A percentile compares a stretch with the other conserved stretches of the same genome.
phyloP scores from a whole-genome alignment of 2,113 vertebrate genomes.

The Athene noctua region DNA sequence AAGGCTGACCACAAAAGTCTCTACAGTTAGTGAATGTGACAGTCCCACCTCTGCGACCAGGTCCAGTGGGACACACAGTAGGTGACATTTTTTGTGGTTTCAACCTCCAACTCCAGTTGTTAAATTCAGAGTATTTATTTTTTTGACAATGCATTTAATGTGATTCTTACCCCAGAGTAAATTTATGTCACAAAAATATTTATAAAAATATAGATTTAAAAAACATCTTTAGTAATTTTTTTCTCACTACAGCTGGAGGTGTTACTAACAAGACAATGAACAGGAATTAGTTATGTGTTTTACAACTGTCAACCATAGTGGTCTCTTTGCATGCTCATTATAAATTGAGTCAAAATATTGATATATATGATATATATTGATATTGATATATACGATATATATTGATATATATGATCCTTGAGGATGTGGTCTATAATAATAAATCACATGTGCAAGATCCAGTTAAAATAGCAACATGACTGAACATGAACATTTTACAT shows the following conservation, averaged over 20 bases:
- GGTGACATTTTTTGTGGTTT: fast-evolving
- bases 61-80: not conserved
- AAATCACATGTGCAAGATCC: not conserved
- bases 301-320: not conserved
- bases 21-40: not conserved
- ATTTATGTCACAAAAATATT: not conserved
- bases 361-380: too few species aligned
- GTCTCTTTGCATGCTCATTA: not conserved
- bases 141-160: not conserved
- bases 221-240: not conserved
- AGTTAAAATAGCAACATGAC: not conserved
- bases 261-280: not conserved
- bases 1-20: not conserved
- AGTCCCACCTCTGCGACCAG: not conserved
- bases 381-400: too few species aligned
- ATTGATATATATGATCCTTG: too few species aligned
- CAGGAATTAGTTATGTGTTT: not conserved
- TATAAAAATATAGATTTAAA: not conserved
- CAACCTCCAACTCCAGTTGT: not conserved
- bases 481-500: not conserved
- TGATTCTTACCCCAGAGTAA: not conserved
- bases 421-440: not conserved
- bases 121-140: not conserved
- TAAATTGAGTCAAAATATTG: not conserved
- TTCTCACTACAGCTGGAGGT: not conserved